These are phyloP conservation scores for Heterochromis multidens DNA, from an alignment of 2,113 vertebrate species.

Conservation along the genomic window DNA sequence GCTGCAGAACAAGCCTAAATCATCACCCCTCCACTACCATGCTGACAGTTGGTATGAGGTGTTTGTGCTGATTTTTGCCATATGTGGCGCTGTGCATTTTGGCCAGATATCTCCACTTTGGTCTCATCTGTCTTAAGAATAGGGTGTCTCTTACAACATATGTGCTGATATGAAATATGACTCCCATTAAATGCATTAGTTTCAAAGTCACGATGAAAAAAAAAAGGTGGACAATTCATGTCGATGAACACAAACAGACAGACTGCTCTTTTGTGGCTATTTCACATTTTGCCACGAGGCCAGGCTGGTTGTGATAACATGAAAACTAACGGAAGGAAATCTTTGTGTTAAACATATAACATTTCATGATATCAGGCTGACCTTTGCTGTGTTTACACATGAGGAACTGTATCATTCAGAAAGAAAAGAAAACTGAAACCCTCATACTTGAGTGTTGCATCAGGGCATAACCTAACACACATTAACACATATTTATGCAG, in stretches of 20 bases:
- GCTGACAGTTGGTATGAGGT: background rate
- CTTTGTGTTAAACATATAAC: background rate
- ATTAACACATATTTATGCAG: conserved; percentile 34
- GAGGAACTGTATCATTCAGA: background rate
- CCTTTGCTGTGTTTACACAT: background rate
- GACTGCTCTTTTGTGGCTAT: background rate
- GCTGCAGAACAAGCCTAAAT: background rate
- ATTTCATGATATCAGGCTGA: background rate
- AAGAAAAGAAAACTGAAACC: background rate
- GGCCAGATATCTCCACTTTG: background rate
- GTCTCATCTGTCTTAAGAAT: background rate
- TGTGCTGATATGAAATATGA: background rate
- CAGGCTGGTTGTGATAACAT: background rate
- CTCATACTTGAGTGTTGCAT: background rate
- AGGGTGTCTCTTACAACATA: background rate
- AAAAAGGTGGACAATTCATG: background rate
- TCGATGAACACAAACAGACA: background rate
- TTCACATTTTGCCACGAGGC: background rate
- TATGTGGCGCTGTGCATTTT: background rate
- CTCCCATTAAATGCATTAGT: background rate
- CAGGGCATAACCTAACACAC: background rate
- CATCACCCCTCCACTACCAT: background rate
- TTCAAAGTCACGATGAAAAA: background rate
- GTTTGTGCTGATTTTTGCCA: background rate
- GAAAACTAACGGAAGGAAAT: background rate